These are phyloP conservation scores for Patella ulyssiponensis DNA, from an alignment of 2,888 invertebrate genomes.

Conservation along the genomic window DNA sequence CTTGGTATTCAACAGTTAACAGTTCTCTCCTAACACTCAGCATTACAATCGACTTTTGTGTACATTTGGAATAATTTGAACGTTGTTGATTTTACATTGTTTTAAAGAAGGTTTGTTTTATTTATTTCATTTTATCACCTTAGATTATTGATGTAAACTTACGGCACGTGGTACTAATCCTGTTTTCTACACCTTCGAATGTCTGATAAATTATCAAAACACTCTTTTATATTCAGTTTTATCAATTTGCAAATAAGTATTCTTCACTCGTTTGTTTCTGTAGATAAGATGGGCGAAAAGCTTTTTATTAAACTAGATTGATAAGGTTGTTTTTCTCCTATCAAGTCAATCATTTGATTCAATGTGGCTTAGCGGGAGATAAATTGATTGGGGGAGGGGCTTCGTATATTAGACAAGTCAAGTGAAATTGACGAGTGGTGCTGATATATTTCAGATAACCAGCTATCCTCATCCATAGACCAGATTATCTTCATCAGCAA, in stretches of 20 bases:
- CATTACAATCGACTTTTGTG: too few relatives aligned
- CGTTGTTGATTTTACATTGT: too few relatives aligned
- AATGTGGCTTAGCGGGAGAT: neutral
- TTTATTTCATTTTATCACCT: too few relatives aligned
- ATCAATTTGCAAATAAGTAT: too few relatives aligned
- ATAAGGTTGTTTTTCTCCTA: neutral
- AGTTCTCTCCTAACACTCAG: neutral
- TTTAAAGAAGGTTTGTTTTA: too few relatives aligned
- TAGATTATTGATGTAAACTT: too few relatives aligned
- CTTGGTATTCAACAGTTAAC: constrained; percentile 7
- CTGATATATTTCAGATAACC: constrained; percentile 13
- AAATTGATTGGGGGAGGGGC: constrained; percentile 9
- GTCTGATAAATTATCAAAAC: too few relatives aligned
- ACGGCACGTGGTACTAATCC: too few relatives aligned
- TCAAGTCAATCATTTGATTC: neutral
- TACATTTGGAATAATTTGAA: too few relatives aligned
- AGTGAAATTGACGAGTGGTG: constrained; percentile 7
- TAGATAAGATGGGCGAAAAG: neutral
- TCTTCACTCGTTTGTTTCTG: too few relatives aligned
- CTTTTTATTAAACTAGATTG: neutral
- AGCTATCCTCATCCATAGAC: constrained; percentile 3
- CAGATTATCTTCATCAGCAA: constrained; percentile 7
- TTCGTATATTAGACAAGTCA: neutral
- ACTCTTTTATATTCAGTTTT: too few relatives aligned
- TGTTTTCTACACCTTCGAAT: too few relatives aligned